phyloP scores from a whole-genome alignment of 2,888 invertebrate species.

The Entomobrya multifasciata region DNA sequence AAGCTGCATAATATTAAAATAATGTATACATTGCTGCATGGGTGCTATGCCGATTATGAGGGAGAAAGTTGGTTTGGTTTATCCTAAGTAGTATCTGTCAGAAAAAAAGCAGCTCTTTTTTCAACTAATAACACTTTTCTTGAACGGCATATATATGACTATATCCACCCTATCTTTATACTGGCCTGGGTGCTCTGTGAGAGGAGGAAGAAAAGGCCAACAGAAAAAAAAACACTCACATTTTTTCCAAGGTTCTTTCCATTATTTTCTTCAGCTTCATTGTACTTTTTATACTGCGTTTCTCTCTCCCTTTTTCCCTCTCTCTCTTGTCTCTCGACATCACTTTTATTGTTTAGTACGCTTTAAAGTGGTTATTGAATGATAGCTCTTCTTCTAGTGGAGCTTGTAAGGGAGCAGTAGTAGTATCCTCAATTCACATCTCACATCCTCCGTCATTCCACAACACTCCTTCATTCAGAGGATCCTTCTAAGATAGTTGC shows the following conservation, averaged over 20 bases:
- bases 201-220: background rate
- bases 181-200: background rate
- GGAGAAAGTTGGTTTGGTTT: background rate
- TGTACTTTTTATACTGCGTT: conserved; percentile 28
- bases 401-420: background rate
- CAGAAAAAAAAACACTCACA: background rate
- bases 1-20: background rate
- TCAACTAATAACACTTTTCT: conserved; percentile 32
- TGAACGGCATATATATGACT: background rate
- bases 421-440: conserved; percentile 18
- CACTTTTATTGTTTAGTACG: conserved; percentile 54
- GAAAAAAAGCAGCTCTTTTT: background rate
- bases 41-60: background rate
- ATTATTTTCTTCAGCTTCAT: conserved; percentile 39
- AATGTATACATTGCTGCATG: too few species aligned
- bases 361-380: conserved; percentile 66
- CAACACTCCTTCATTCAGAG: conserved; percentile 2
- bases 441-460: conserved; percentile 22
- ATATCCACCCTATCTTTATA: background rate
- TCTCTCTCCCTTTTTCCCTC: background rate
- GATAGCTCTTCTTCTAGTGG: conserved; percentile 14
- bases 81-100: background rate
- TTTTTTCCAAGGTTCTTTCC: conserved; percentile 17
- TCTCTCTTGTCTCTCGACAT: conserved; percentile 26
- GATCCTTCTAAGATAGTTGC: too few species aligned